Percentiles rank a stretch among this genome's conserved stretches.
phyloP scores from a whole-genome alignment of 2,797 vertebrate species.

The Lutra lutra region DNA sequence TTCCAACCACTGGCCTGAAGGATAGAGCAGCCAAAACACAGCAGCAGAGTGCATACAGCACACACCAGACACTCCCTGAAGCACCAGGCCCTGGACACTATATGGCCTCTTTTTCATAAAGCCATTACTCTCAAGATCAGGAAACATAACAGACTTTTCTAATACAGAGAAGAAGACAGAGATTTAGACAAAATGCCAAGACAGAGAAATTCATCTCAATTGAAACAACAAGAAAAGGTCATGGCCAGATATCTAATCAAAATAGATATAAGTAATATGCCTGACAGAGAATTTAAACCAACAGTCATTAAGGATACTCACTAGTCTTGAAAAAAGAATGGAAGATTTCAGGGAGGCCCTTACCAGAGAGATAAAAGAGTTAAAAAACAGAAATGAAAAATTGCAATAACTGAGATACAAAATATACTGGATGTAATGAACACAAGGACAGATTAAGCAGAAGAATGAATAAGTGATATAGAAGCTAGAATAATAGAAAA shows the following conservation, averaged over 20 bases:
- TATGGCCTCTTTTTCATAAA: neutral
- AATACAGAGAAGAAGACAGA: neutral
- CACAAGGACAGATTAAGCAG: neutral
- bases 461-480: neutral
- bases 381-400: neutral
- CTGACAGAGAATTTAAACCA: neutral
- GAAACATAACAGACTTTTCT: neutral
- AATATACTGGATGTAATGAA: neutral
- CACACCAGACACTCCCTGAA: neutral
- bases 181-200: neutral
- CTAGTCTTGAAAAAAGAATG: neutral
- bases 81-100: neutral
- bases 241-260: neutral
- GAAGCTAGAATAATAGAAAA: neutral
- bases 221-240: neutral
- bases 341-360: neutral
- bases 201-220: neutral
- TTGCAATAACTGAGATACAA: neutral
- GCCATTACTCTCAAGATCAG: neutral
- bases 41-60: neutral
- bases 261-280: neutral
- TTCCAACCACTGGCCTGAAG: neutral
- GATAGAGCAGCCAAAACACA: neutral
- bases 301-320: neutral
- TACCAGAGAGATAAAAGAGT: neutral